Evolutionary conservation across 2,113 vertebrate species (phyloP).

Genomic region (Salvelinus sp.): DNA sequence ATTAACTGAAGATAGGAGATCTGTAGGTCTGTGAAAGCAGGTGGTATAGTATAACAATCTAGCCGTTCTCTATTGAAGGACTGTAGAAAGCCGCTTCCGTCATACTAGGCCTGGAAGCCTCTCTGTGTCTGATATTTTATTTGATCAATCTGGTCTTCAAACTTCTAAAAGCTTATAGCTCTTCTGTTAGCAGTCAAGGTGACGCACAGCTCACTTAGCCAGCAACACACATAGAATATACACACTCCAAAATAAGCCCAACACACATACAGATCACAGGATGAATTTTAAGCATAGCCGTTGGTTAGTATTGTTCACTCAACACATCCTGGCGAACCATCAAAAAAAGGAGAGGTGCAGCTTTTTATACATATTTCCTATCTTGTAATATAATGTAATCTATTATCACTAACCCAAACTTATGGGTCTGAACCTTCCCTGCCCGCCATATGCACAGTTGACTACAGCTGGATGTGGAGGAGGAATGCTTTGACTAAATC

Average conservation of each 20-base stretch:
- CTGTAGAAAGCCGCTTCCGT: not conserved
- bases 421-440: not conserved
- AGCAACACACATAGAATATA: not conserved
- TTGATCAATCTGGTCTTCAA: not conserved
- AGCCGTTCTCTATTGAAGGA: not conserved
- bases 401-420: not conserved
- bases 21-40: not conserved
- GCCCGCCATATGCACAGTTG: not conserved
- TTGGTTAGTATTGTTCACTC: not conserved
- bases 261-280: not conserved
- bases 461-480: not conserved
- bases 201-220: not conserved
- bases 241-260: not conserved
- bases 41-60: not conserved
- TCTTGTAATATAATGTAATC: slow-evolving; percentile 7
- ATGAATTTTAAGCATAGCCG: not conserved
- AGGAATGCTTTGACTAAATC: not conserved
- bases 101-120: not conserved
- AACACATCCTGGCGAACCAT: not conserved
- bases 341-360: not conserved
- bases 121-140: not conserved
- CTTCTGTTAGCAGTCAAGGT: not conserved
- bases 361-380: slow-evolving; percentile 12
- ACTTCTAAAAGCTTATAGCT: not conserved
- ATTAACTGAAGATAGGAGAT: not conserved